Evolutionary conservation across 2,888 invertebrate species (phyloP).

Genomic region (Diplazon laetatorius): DNA sequence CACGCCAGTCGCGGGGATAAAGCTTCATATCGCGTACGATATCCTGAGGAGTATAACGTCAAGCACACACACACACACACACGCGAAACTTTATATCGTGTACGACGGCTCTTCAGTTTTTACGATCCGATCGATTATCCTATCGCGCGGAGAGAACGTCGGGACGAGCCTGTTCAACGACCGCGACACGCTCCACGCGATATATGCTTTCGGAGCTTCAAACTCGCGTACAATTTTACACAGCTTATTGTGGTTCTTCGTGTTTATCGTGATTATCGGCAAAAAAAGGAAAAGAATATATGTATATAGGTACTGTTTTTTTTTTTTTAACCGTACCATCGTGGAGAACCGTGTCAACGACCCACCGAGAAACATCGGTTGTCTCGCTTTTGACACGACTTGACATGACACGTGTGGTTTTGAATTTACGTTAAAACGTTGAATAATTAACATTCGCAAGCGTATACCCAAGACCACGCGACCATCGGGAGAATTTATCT

Average conservation of each 20-base stretch:
- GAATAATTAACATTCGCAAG: conserved; percentile 2
- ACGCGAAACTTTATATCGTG: too few relatives aligned
- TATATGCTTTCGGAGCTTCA: conserved; percentile 18
- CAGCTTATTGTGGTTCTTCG: background rate
- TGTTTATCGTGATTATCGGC: background rate
- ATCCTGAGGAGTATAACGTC: conserved; percentile 42
- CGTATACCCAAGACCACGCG: background rate
- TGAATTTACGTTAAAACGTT: background rate
- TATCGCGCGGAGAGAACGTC: conserved; percentile 55
- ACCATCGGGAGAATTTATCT: background rate
- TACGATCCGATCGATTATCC: conserved; percentile 66
- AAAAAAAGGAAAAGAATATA: conserved; percentile 12
- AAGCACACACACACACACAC: conserved; percentile 25
- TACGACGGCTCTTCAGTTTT: conserved; percentile 63
- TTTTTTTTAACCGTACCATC: too few relatives aligned
- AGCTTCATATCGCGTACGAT: conserved; percentile 42
- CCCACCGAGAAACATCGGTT: conserved; percentile 12
- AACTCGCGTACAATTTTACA: conserved; percentile 13
- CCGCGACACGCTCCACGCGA: conserved; percentile 55
- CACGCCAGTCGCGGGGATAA: conserved; percentile 36
- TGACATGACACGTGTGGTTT: conserved; percentile 3
- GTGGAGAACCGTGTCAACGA: conserved; percentile 34
- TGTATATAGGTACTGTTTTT: too few relatives aligned
- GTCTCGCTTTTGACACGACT: background rate
- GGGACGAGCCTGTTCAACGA: conserved; percentile 52